These are phyloP conservation scores for Lysandra bellargus DNA, from an alignment of 2,888 invertebrate genomes.

Conservation along the genomic window DNA sequence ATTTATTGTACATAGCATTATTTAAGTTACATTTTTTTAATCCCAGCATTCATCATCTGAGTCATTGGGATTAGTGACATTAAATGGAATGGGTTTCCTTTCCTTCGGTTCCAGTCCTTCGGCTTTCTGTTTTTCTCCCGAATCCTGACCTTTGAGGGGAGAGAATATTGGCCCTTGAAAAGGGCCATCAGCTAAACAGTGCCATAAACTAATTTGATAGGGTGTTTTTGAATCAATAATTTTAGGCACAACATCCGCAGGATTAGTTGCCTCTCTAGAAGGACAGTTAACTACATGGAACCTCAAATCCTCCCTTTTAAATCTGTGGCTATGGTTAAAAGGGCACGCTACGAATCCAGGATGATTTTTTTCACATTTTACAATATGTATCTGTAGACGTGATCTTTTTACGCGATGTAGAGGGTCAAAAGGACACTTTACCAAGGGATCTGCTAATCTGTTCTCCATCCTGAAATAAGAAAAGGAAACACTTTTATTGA, in stretches of 20 bases:
- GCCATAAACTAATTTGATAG: not conserved
- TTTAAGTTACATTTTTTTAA: not conserved
- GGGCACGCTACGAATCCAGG: not conserved
- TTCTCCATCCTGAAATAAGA: slow-evolving; percentile 3
- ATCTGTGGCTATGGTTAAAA: not conserved
- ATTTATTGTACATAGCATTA: too few relatives aligned
- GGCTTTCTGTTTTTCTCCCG: not conserved
- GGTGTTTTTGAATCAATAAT: not conserved
- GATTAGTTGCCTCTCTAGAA: not conserved
- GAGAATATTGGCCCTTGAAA: not conserved
- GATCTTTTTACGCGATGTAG: not conserved
- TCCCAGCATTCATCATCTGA: not conserved
- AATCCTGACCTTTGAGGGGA: not conserved
- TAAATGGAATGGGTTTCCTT: not conserved
- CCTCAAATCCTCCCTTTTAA: not conserved
- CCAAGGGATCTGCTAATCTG: not conserved
- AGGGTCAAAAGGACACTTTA: slow-evolving; percentile 15
- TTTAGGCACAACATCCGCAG: not conserved
- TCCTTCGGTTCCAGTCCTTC: not conserved
- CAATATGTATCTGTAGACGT: not conserved
- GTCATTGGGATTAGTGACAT: not conserved
- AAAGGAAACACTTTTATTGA: not conserved
- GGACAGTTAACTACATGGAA: not conserved
- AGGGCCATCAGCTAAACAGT: not conserved
- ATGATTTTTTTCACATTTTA: not conserved